Percentiles rank a stretch among this genome's conserved stretches.
phyloP scores from a whole-genome alignment of 2,888 invertebrate genomes.

The Sceliomorpha sp. region DNA sequence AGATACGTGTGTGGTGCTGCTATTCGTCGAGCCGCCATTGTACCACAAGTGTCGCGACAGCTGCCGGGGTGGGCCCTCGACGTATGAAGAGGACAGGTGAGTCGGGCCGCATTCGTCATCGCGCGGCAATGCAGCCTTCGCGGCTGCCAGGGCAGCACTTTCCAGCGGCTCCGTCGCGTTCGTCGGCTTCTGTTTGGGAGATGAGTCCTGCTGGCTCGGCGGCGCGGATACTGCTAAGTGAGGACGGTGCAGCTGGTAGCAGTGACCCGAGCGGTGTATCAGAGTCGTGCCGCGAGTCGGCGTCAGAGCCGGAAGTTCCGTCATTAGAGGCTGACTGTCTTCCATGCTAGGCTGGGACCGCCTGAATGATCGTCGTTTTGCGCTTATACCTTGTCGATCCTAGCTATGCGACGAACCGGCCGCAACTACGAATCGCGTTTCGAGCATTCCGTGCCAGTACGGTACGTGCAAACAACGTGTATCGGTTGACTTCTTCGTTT shows the following conservation, averaged over 20 bases:
- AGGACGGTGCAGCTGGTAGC: slow-evolving; percentile 80
- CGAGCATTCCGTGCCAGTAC: slow-evolving; percentile 3
- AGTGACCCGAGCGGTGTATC: slow-evolving; percentile 81
- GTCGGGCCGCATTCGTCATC: slow-evolving; percentile 52
- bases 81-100: slow-evolving; percentile 72
- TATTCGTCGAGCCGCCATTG: slow-evolving; percentile 70
- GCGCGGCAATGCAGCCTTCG: slow-evolving; percentile 38
- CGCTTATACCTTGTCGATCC: slow-evolving; percentile 7
- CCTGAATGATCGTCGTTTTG: slow-evolving; percentile 7
- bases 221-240: slow-evolving; percentile 70
- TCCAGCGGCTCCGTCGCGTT: slow-evolving; percentile 48
- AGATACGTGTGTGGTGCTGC: slow-evolving; percentile 86
- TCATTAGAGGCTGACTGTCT: slow-evolving; percentile 83
- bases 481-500: too few relatives aligned
- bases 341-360: slow-evolving; percentile 79
- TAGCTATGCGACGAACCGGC: slow-evolving; percentile 20
- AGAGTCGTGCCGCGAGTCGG: slow-evolving; percentile 80
- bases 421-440: slow-evolving; percentile 8
- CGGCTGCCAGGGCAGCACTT: slow-evolving; percentile 45
- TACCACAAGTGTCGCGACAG: slow-evolving; percentile 26
- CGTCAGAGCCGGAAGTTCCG: slow-evolving; percentile 83
- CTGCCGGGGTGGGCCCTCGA: slow-evolving; percentile 36
- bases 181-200: slow-evolving; percentile 37
- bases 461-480: too few relatives aligned
- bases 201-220: slow-evolving; percentile 41